phyloP scores from a whole-genome alignment of 1,140 invertebrate genomes.

The Bombus superbus region DNA sequence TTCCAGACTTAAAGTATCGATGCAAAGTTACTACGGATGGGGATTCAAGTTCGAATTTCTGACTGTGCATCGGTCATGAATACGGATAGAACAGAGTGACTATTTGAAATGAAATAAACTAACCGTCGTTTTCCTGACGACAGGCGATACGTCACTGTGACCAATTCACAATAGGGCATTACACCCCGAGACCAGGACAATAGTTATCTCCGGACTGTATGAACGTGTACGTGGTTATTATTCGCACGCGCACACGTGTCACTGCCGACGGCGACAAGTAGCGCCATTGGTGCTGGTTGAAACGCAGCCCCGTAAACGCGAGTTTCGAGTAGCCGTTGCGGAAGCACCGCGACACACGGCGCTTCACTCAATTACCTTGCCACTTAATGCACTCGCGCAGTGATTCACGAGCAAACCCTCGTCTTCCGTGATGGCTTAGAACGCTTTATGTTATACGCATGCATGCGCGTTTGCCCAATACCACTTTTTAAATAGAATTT shows the following conservation, averaged over 20 bases:
- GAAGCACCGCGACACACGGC: slow-evolving; percentile 38
- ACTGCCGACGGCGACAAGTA: slow-evolving; percentile 43
- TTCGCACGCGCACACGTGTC: slow-evolving; percentile 60
- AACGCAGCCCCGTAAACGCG: slow-evolving; percentile 12
- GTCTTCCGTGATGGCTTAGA: slow-evolving; percentile 25
- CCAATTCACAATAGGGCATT: slow-evolving; percentile 74
- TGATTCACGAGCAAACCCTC: slow-evolving; percentile 23
- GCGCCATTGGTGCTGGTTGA: slow-evolving; percentile 37
- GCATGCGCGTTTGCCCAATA: too few species aligned
- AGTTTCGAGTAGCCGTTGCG: slow-evolving; percentile 44
- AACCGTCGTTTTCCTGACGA: slow-evolving; percentile 59
- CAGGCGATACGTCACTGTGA: slow-evolving; percentile 71
- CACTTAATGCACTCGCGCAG: slow-evolving; percentile 34
- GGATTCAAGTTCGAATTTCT: not conserved
- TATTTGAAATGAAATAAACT: slow-evolving; percentile 61
- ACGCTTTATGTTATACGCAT: not conserved
- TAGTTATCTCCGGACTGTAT: slow-evolving; percentile 58
- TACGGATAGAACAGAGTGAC: not conserved
- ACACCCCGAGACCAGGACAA: slow-evolving; percentile 60
- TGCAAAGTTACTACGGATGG: too few species aligned
- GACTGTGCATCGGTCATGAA: not conserved
- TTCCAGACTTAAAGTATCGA: too few species aligned
- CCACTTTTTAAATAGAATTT: not conserved
- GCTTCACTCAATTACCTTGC: slow-evolving; percentile 49
- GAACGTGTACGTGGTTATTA: slow-evolving; percentile 64